Conservation (phyloP, 2,888 invertebrate genomes). For the Eupithecia abbreviata region DNA sequence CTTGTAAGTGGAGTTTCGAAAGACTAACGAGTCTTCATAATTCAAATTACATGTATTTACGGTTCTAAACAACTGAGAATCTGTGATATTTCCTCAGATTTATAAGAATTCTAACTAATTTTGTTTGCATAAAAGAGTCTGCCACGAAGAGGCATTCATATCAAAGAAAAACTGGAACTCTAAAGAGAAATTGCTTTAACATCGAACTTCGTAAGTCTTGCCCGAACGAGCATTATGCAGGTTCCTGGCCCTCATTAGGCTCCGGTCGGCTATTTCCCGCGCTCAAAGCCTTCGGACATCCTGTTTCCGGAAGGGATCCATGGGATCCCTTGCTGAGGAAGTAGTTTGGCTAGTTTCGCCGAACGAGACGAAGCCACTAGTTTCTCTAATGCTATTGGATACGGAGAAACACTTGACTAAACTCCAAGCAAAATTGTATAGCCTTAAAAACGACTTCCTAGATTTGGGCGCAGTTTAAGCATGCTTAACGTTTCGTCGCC, state of each 20-base stretch:
- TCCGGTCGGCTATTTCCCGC: constrained; percentile 66
- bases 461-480: neutral
- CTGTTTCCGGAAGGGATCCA: constrained; percentile 59
- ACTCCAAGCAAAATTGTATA: neutral
- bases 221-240: constrained; percentile 23
- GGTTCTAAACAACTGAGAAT: neutral
- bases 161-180: neutral
- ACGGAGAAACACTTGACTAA: constrained; percentile 2
- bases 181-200: neutral
- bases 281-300: constrained; percentile 59
- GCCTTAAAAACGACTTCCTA: neutral
- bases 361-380: constrained; percentile 12
- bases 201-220: constrained; percentile 22
- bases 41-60: neutral
- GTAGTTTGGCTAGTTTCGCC: constrained; percentile 49
- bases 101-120: neutral
- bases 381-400: neutral
- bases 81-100: neutral
- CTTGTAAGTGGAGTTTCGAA: neutral
- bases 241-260: constrained; percentile 63
- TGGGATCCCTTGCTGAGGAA: constrained; percentile 53
- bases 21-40: neutral
- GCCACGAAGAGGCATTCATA: neutral
- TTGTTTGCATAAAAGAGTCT: neutral
- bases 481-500: neutral